phyloP scores from a whole-genome alignment of 1,140 invertebrate species.

The Drosophila carrolli region DNA sequence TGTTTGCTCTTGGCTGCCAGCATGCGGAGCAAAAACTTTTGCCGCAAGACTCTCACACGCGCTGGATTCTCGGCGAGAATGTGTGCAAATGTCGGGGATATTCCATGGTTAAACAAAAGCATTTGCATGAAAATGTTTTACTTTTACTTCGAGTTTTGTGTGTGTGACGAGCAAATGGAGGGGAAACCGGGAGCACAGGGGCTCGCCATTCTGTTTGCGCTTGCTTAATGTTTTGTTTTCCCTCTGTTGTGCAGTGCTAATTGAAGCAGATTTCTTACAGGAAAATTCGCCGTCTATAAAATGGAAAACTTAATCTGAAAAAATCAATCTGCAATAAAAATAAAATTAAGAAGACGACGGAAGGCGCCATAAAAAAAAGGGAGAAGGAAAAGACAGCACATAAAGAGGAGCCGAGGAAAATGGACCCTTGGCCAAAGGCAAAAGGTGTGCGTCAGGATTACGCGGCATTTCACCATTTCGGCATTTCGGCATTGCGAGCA shows the following conservation, averaged over 20 bases:
- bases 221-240: constrained; percentile 35
- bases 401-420: constrained; percentile 42
- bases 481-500: constrained; percentile 39
- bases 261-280: constrained; percentile 44
- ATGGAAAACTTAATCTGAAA: constrained; percentile 76
- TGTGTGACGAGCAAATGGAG: constrained; percentile 16
- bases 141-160: constrained; percentile 71
- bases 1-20: constrained; percentile 57
- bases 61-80: constrained; percentile 17
- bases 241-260: constrained; percentile 45
- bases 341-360: constrained; percentile 69
- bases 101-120: constrained; percentile 78
- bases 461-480: constrained; percentile 61
- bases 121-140: constrained; percentile 81
- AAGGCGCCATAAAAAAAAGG: constrained; percentile 11
- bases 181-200: background rate
- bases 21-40: constrained; percentile 62
- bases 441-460: constrained; percentile 78
- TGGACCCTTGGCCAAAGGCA: constrained; percentile 43
- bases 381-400: constrained; percentile 6
- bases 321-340: constrained; percentile 83
- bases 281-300: constrained; percentile 35
- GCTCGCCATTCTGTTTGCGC: constrained; percentile 37
- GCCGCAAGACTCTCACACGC: constrained; percentile 60
- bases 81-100: constrained; percentile 67